Percentiles rank a stretch among this genome's conserved stretches.
phyloP scores from a whole-genome alignment of 2,113 vertebrate genomes.

The Pollachius pollachius region DNA sequence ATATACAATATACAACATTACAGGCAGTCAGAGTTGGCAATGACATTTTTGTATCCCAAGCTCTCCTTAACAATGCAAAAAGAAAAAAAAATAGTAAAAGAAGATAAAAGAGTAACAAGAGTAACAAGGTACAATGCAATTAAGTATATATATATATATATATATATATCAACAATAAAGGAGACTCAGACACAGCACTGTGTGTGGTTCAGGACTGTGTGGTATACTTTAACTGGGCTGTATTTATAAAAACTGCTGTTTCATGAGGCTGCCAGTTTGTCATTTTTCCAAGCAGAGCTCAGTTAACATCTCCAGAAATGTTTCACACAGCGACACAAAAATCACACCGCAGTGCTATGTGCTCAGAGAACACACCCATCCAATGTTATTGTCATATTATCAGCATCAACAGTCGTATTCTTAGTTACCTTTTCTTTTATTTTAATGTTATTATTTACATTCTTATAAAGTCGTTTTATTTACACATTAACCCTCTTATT shows the following conservation, averaged over 20 bases:
- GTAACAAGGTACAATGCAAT: not conserved
- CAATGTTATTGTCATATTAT: too few species aligned
- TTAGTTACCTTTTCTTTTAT: too few species aligned
- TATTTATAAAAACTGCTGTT: not conserved
- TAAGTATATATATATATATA: too few species aligned
- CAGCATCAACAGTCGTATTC: too few species aligned
- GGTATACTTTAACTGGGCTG: not conserved
- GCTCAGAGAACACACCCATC: not conserved
- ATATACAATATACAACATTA: too few species aligned
- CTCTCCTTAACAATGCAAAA: too few species aligned
- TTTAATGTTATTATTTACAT: too few species aligned
- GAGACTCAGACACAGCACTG: not conserved
- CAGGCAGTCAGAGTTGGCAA: too few species aligned
- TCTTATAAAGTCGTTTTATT: too few species aligned
- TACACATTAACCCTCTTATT: too few species aligned
- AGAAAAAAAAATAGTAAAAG: too few species aligned
- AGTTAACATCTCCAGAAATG: constrained; percentile 15
- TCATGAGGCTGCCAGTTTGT: constrained; percentile 3
- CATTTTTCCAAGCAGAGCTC: constrained; percentile 15
- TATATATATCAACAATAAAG: not conserved
- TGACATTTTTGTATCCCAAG: too few species aligned
- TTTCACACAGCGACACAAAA: constrained; percentile 21
- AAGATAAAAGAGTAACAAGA: not conserved
- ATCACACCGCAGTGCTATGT: constrained; percentile 23
- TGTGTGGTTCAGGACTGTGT: not conserved